Base-by-base conservation (phyloP, 2,797 vertebrate species). In the Graptemys geographica region DNA sequence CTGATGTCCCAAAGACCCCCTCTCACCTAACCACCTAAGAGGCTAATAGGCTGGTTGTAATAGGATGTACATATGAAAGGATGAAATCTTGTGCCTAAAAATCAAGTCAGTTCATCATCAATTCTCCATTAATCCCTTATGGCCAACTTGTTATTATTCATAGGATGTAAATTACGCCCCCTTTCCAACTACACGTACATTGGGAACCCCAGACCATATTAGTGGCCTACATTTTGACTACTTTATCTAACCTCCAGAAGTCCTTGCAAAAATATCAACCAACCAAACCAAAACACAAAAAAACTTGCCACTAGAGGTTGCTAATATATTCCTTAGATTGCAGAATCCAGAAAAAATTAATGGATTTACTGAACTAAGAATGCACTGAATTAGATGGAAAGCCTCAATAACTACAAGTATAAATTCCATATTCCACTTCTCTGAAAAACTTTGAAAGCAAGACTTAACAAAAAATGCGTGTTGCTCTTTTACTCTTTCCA, bases 361-460 rank as follows among this genome's bases (percentile, higher is more conserved):
- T 59, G 6, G 31, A 83, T 80, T 87, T 90, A 90, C 87, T 33
- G 13, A 83, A 93, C 76, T 27, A 86, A 91, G 87, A 83, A 12
- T 0, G 0, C 18, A 37, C 53, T 90, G 84, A 93, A 81, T 41
- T n/a, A 41, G 78, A 87, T 51, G n/a, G n/a, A 84, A 92, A 86
- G 12, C 72, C 76, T 52, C 72, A 95, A 74, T 59, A 86, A 65
- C 55, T 0, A 12, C 41, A 69, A 47, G 81, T 81, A 80, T 69
- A 59, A 89, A 95, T 89, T 92, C 87, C 65, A 57, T 84, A 92
- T 86, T 89, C 69, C 25, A 44, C 8, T 25, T 72, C 37, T 80
- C 83, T 44, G 62, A 90, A 74, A 92, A 91, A 88, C 82, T 57
- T 0, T 0, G 8, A 49, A 78, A 47, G 27, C 13, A 31, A 78